These are phyloP conservation scores for Drosophila neocordata DNA, from an alignment of 1,140 invertebrate species.

Conservation along the genomic window DNA sequence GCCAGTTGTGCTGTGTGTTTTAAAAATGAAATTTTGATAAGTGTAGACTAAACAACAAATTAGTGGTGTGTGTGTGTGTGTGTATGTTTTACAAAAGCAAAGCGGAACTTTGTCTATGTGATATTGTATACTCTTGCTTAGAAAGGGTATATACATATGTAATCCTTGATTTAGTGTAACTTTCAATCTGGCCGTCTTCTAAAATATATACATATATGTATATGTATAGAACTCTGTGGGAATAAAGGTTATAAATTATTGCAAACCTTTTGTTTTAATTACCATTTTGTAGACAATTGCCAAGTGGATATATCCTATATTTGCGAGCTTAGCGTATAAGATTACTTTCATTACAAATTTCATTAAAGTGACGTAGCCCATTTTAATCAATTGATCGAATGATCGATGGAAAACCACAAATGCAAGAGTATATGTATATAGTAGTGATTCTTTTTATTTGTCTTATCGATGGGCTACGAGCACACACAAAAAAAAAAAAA, in stretches of 20 bases:
- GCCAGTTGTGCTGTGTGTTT: conserved; percentile 25
- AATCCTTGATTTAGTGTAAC: no score
- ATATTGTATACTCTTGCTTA: no score
- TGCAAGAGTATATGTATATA: no score
- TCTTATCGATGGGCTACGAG: conserved; percentile 70
- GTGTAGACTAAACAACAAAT: conserved; percentile 63
- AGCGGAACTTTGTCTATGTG: conserved; percentile 56
- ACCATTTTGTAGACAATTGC: neutral
- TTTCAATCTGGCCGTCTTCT: no score
- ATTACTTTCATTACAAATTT: neutral
- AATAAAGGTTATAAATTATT: no score
- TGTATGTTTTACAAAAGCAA: conserved; percentile 30
- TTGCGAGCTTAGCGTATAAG: neutral
- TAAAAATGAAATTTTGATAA: conserved; percentile 72
- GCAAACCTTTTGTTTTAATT: no score
- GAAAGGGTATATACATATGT: conserved; percentile 1
- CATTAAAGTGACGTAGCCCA: neutral
- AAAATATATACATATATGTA: no score
- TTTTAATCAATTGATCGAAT: conserved; percentile 3
- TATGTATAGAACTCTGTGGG: no score
- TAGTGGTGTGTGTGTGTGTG: conserved; percentile 20
- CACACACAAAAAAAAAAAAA: conserved; percentile 32
- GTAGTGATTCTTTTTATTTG: conserved; percentile 31
- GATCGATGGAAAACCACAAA: neutral
- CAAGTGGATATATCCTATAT: no score